phyloP scores from a whole-genome alignment of 2,888 invertebrate genomes.

The Phoronis australis region DNA sequence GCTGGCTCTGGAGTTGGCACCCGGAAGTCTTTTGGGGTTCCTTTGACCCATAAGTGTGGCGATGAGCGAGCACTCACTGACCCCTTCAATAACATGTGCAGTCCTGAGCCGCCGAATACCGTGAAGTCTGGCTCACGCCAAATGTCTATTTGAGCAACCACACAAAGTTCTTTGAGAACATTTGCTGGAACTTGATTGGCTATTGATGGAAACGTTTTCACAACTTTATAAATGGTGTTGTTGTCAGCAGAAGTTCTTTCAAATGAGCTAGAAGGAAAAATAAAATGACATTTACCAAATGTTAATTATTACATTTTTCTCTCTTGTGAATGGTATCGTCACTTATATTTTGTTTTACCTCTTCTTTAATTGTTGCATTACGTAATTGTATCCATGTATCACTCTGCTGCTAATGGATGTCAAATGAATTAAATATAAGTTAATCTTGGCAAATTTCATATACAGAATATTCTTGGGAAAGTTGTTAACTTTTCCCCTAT shows the following conservation, averaged over 20 bases:
- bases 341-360: neutral
- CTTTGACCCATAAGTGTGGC: constrained; percentile 24
- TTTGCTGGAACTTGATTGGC: constrained; percentile 24
- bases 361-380: neutral
- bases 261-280: constrained; percentile 36
- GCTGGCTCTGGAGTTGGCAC: constrained; percentile 27
- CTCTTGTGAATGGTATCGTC: too few species aligned
- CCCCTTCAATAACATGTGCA: constrained; percentile 43
- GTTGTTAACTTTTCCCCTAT: neutral
- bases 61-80: constrained; percentile 31
- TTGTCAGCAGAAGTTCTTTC: constrained; percentile 44
- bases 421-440: too few species aligned
- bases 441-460: too few species aligned
- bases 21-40: constrained; percentile 19
- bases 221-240: constrained; percentile 39
- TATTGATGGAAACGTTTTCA: constrained; percentile 36
- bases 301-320: too few species aligned
- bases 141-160: constrained; percentile 39
- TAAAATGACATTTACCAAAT: too few species aligned
- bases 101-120: constrained; percentile 46
- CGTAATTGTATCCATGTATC: too few species aligned
- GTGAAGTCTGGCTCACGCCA: constrained; percentile 45
- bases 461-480: too few species aligned
- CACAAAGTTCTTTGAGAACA: constrained; percentile 41
- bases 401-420: too few species aligned